phyloP scores from a whole-genome alignment of 2,797 vertebrate genomes.

The Chromis chromis region DNA sequence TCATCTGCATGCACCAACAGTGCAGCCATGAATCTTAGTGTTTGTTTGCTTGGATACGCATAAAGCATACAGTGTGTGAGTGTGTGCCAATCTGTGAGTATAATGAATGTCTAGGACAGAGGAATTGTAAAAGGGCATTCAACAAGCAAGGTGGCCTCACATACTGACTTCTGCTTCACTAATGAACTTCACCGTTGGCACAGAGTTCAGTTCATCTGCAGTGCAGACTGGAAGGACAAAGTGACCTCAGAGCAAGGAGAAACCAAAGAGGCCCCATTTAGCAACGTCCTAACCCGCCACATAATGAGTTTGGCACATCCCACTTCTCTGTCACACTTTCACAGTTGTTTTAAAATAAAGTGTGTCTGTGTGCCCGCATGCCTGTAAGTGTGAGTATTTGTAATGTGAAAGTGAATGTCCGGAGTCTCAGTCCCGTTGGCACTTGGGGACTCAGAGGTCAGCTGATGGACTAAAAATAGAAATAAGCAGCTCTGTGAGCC shows the following conservation, averaged over 20 bases:
- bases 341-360: conserved; percentile 67
- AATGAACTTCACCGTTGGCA: conserved; percentile 73
- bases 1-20: conserved; percentile 55
- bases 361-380: conserved; percentile 30
- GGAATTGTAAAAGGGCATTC: conserved; percentile 56
- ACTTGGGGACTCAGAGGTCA: conserved; percentile 71
- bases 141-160: conserved; percentile 70
- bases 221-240: conserved; percentile 69
- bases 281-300: conserved; percentile 50
- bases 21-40: conserved; percentile 37
- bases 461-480: conserved; percentile 78
- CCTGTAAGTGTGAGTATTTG: conserved; percentile 49
- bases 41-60: conserved; percentile 35
- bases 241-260: conserved; percentile 66
- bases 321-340: conserved; percentile 51
- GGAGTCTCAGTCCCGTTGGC: conserved; percentile 66
- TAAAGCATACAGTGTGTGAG: conserved; percentile 50
- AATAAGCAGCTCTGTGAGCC: conserved; percentile 60
- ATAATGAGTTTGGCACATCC: conserved; percentile 65
- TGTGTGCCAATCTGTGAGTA: conserved; percentile 52
- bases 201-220: conserved; percentile 65
- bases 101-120: conserved; percentile 62
- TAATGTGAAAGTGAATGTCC: conserved; percentile 63
- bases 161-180: conserved; percentile 74
- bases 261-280: conserved; percentile 64